These are phyloP conservation scores for chimpanzee (Pan troglodytes) DNA, from an alignment of 2,113 vertebrate genomes.

Conservation along the genomic window NHGRI_mPanTro3-v2.1_pri NC_072403.2:163465501-163466000, in stretches of 20 bases:
- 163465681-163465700: neutral
- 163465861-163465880: neutral
- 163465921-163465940: neutral
- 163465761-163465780: neutral
- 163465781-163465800: neutral
- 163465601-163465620: too few species aligned
- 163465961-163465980: neutral
- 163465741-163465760: neutral
- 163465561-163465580: neutral
- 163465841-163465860: neutral
- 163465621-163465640: neutral
- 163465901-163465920: conserved; percentile 27
- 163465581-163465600: neutral
- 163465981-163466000: neutral
- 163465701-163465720: neutral
- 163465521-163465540: accelerated
- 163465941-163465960: neutral
- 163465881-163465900: neutral
- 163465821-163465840: neutral
- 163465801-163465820: neutral
- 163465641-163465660: neutral
- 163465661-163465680: neutral
- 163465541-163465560: neutral
- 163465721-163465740: neutral
- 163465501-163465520: neutral